Evolutionary conservation across 2,113 vertebrate species (phyloP).

Genomic region (Xiphorhynchus elegans): DNA sequence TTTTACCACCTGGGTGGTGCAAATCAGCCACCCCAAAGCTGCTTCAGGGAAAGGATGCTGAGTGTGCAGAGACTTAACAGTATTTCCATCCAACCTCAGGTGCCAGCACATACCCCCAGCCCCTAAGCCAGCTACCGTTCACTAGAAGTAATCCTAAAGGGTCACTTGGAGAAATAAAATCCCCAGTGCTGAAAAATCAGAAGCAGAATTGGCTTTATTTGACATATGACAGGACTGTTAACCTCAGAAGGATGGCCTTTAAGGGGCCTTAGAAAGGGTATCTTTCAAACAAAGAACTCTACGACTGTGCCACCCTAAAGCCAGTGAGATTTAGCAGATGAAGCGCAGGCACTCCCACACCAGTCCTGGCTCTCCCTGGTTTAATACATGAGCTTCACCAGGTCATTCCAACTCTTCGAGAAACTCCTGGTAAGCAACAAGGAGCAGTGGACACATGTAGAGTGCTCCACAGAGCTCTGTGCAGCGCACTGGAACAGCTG

Average conservation of each 20-base stretch:
- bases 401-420: not conserved
- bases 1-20: not conserved
- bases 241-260: not conserved
- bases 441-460: not conserved
- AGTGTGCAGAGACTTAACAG: not conserved
- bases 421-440: not conserved
- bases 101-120: not conserved
- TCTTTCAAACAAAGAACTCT: not conserved
- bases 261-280: not conserved
- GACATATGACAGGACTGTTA: not conserved
- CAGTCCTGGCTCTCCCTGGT: not conserved
- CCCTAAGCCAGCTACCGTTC: not conserved
- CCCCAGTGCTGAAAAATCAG: not conserved
- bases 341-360: not conserved
- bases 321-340: not conserved
- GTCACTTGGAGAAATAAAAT: not conserved
- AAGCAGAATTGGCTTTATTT: not conserved
- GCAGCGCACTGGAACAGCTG: not conserved
- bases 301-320: not conserved
- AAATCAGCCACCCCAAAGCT: not conserved
- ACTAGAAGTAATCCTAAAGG: not conserved
- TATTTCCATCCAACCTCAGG: not conserved
- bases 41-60: not conserved
- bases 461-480: not conserved
- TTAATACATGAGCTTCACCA: not conserved